Evolutionary conservation across 2,888 invertebrate genomes (phyloP), one percentile per base, ranked within the genome.

Genomic region (Limnephilus rhombicus): DNA sequence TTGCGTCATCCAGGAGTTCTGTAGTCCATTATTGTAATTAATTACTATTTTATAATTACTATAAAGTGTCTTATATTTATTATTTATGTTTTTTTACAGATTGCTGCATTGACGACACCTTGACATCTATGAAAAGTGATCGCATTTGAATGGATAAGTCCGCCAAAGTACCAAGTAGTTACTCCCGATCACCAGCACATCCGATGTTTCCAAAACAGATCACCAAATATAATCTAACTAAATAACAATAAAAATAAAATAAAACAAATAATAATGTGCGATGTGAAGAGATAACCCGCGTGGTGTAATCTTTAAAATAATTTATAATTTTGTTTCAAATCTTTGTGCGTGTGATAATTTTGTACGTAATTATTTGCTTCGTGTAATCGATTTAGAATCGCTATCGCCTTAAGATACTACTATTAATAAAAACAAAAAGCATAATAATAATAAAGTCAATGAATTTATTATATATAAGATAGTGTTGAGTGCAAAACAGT

Each of bases 261-360:
- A 85, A 86, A 24, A 11, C 2, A 45, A 49, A 37, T 68, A 31
- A 91, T 37, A 86, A 91, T 91, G 91, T 85, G 80, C 82, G 41
- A 85, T 85, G 85, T 89, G 31, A 91, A 91, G 80, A 91, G 91
- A 91, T 91, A 91, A 89, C 91, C 83, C 89, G n/a, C 80, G 91
- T 91, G 85, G 85, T 29, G 31, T 90, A 68, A 86, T 86, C 86
- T n/a, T 45, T 41, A 49, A 86, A 29, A 45, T 45, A 29, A 49
- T 86, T 86, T 86, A 86, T 86, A 49, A 41, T 86, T 41, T 86
- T 86, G 24, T 37, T 41, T 86, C n/a, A n/a, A 45, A 86, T 86
- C n/a, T 86, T 86, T 41, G 29, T 86, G 4, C 24, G 7, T 68
- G 68, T 68, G 9, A 68, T 68, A 24, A 24, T 68, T 68, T 18